Conservation (phyloP, 92 coral and sea anemone species). For the Paramuricea clavata region DNA sequence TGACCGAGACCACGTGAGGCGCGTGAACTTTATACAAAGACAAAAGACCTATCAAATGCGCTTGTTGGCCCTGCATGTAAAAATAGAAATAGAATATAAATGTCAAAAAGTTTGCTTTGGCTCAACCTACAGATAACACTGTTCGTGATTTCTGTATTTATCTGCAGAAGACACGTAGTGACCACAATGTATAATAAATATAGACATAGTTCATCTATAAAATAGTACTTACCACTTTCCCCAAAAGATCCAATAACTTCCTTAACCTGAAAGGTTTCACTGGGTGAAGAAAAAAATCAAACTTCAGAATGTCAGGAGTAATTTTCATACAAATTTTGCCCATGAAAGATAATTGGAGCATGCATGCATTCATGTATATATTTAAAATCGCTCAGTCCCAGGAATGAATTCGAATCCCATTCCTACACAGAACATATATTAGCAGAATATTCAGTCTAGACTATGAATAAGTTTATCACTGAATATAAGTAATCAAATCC, state of each 20-base stretch:
- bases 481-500: too few relatives aligned
- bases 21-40: constrained; percentile 84
- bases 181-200: background rate
- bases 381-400: too few relatives aligned
- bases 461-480: too few relatives aligned
- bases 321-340: too few relatives aligned
- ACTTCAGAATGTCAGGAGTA: too few relatives aligned
- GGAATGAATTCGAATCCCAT: too few relatives aligned
- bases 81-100: background rate
- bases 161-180: too few relatives aligned
- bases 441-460: too few relatives aligned
- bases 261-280: constrained; percentile 87
- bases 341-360: too few relatives aligned
- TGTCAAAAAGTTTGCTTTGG: background rate
- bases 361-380: too few relatives aligned
- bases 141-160: background rate
- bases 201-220: background rate
- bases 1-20: constrained; percentile 74
- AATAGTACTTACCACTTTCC: constrained; percentile 76
- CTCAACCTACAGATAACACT: too few relatives aligned
- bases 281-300: constrained; percentile 33
- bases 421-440: too few relatives aligned
- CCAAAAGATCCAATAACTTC: constrained; percentile 82
- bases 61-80: constrained; percentile 74
- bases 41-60: constrained; percentile 83